Evolutionary conservation across 2,888 invertebrate species (phyloP), one percentile per base, ranked within the genome.

Genomic region (Ophion ellenae): DNA sequence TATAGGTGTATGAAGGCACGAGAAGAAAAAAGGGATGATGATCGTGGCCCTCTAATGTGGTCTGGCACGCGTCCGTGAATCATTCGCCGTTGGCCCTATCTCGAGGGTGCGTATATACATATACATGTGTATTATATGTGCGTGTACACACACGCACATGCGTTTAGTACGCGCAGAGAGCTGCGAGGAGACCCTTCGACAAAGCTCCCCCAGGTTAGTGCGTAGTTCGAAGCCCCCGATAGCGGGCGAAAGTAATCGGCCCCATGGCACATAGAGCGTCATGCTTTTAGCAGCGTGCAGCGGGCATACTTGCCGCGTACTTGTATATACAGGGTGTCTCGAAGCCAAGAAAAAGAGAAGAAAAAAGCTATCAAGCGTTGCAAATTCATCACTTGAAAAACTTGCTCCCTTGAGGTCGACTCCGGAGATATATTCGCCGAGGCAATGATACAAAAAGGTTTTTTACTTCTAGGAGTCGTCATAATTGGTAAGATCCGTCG

Each of bases 21-120:
- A n/a, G 47, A 70, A 45, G 59, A 28, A 5, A 57, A 80, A 81
- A 81, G 69, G 81, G 81, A 81, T 81, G 83, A 86, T 83, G 83
- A 81, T 86, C 75, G 78, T 73, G 71, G 67, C 64, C 59, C 59
- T 81, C 82, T 86, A 84, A 88, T 85, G 83, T 81, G 82, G 78
- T 59, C 73, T 86, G 87, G 87, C 88, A 88, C 88, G 88, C 87
- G 86, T 82, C 75, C 87, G 83, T 87, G 87, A 84, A 88, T 88
- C 86, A 87, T 87, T 87, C 75, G 74, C 77, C 83, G 85, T 85
- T 85, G 77, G 83, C 63, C 83, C 81, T 83, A 86, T 86, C 86
- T 83, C 74, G 81, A 84, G 83, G 86, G 81, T 76, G 64, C 57
- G 78, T 45, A 47, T 63, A 59, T 61, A 57, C 14, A 76, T 66